Evolutionary conservation across 1,140 invertebrate species (phyloP).

Genomic region (Drosophila sp.): DNA sequence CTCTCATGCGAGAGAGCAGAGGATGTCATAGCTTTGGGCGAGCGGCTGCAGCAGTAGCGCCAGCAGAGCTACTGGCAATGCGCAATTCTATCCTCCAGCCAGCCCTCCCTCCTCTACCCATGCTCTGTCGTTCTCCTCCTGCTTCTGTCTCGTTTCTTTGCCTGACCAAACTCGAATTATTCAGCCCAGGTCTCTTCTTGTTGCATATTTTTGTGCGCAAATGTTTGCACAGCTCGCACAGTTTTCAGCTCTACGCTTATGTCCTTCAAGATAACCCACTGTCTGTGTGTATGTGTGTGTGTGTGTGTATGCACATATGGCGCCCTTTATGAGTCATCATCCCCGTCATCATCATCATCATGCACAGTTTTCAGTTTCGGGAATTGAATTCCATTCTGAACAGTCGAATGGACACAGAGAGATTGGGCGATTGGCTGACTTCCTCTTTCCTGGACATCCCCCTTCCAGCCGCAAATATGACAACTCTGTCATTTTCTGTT

Average conservation of each 20-base stretch:
- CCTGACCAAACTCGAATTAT: conserved; percentile 71
- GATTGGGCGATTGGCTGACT: conserved; percentile 36
- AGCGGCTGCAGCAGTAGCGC: conserved; percentile 25
- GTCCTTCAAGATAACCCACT: conserved; percentile 43
- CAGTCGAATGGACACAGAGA: conserved; percentile 17
- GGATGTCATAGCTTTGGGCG: conserved; percentile 64
- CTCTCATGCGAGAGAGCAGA: conserved; percentile 29
- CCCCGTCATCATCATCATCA: conserved; percentile 40
- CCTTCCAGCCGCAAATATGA: conserved; percentile 10
- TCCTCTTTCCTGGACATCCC: conserved; percentile 15
- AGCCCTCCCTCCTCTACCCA: background rate
- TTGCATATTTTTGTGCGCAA: conserved; percentile 77
- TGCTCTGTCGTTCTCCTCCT: background rate
- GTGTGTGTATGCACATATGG: conserved; percentile 29
- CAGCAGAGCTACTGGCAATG: conserved; percentile 55
- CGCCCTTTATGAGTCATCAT: conserved; percentile 59
- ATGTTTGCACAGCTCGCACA: conserved; percentile 68
- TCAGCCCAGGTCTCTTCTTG: conserved; percentile 67
- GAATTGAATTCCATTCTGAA: conserved; percentile 68
- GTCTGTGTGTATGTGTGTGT: conserved; percentile 17
- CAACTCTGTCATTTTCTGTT: conserved; percentile 9
- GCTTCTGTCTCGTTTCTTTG: background rate
- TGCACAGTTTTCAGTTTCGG: conserved; percentile 58
- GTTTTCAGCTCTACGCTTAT: conserved; percentile 35
- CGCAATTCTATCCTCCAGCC: conserved; percentile 35